Evolutionary conservation across 2,113 vertebrate genomes (phyloP).

Genomic region (Taurulus bubalis): DNA sequence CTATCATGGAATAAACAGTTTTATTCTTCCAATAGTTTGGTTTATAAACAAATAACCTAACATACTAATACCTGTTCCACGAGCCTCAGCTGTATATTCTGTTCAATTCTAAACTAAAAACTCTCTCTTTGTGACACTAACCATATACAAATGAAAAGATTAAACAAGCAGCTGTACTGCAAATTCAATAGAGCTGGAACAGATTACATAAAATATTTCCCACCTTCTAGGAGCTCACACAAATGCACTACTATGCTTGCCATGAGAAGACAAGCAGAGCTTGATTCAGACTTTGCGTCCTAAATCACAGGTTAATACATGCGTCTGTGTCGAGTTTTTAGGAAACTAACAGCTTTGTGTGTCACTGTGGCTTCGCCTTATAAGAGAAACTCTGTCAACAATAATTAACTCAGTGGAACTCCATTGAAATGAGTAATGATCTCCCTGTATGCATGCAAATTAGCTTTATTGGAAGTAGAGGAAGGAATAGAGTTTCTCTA

Average conservation of each 20-base stretch:
- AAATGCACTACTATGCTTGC: constrained; percentile 1
- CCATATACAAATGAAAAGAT: constrained; percentile 17
- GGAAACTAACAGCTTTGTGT: constrained; percentile 8
- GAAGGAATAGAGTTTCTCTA: constrained; percentile 10
- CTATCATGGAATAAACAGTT: background rate
- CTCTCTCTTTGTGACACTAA: background rate
- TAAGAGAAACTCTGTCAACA: constrained; percentile 21
- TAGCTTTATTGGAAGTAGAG: background rate
- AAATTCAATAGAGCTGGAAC: constrained; percentile 3
- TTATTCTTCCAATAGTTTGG: background rate
- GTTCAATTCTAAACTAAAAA: background rate
- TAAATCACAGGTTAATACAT: background rate
- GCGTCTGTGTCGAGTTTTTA: constrained; percentile 12
- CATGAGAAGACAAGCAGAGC: background rate
- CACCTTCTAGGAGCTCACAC: background rate
- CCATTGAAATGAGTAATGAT: background rate
- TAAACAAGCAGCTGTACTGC: constrained; percentile 10
- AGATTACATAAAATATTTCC: constrained; percentile 29
- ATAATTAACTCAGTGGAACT: constrained; percentile 18
- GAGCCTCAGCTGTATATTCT: background rate
- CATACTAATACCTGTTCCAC: background rate
- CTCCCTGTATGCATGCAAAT: constrained; percentile 2
- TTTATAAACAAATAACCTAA: background rate
- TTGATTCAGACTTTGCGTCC: background rate
- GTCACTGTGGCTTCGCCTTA: constrained; percentile 16